These are phyloP conservation scores for Piezodorus guildinii DNA, from an alignment of 1,140 invertebrate genomes.

Conservation along the genomic window DNA sequence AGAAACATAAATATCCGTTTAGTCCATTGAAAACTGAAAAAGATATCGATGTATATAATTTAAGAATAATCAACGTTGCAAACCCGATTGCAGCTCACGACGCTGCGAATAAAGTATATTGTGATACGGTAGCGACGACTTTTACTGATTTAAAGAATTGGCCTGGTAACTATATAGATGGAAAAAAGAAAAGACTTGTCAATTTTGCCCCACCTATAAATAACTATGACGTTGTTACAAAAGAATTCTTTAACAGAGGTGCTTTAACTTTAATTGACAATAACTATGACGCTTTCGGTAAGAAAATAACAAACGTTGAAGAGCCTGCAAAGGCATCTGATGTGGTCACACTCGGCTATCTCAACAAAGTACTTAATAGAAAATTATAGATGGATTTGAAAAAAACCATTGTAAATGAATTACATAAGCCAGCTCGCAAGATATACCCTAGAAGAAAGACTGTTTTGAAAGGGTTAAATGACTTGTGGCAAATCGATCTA, in stretches of 20 bases:
- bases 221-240: no score
- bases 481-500: slow-evolving; percentile 26
- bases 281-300: no score
- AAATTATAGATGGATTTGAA: no score
- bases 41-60: neutral
- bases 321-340: neutral
- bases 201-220: no score
- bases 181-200: no score
- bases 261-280: no score
- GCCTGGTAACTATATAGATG: neutral
- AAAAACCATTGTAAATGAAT: slow-evolving; percentile 20
- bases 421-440: slow-evolving; percentile 26
- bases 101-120: neutral
- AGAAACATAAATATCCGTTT: neutral
- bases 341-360: neutral
- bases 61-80: neutral
- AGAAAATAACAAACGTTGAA: neutral
- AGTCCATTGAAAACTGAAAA: neutral
- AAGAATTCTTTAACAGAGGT: no score
- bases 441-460: slow-evolving; percentile 23
- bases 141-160: slow-evolving; percentile 1
- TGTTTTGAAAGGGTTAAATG: slow-evolving; percentile 19
- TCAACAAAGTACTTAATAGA: no score
- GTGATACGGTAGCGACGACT: neutral
- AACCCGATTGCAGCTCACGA: neutral